Base-by-base conservation (phyloP, 2,797 vertebrate species). In the Cryptoblepharus egeriae region DNA sequence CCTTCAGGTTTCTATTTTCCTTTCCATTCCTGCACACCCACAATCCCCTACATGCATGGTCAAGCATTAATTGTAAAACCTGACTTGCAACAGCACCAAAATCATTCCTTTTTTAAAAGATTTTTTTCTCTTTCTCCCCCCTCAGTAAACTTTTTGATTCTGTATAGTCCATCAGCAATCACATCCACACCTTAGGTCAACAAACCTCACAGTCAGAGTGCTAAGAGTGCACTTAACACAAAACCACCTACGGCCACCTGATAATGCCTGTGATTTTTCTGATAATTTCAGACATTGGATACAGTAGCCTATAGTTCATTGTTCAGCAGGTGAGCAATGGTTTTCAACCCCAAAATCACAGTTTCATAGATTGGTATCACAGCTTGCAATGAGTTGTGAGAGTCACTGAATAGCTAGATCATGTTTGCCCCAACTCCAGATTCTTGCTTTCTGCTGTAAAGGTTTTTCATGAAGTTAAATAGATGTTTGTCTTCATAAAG, bases 161-260 rank as follows among this genome's bases (percentile, higher is more conserved):
- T 57, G 13, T 7, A 24, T 72, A 2, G 22, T 60, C 37, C 18
- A 22, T 32, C 58, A 16, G 20, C 37, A 73, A 12, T 7, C 18
- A 55, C 20, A 16, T 37, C 72, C 37, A 65, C 24, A 60, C 63
- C 57, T 1, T n/a, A 20, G 15, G 1, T 57, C 12, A 30, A 58
- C 24, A 52, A n/a, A 32, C 24, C 26, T 52, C 11, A 45, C 2
- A 69, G 12, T n/a, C 9, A 13, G 20, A 60, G 2, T 68, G 28
- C 28, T 37, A 18, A 72, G 67, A 57, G 37, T 76, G 49, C 18
- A 73, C 65, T 84, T 84, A 60, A 11, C n/a, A 52, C 65, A 57
- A 64, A 72, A 15, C 32, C 42, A n/a, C 42, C 26, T 74, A 35
- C 26, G 13, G 64, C n/a, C 22, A 67, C 28, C 37, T 26, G 45